Evolutionary conservation across 2,888 invertebrate species (phyloP), one percentile per base, ranked within the genome.

Genomic region (Parnassius orleans): DNA sequence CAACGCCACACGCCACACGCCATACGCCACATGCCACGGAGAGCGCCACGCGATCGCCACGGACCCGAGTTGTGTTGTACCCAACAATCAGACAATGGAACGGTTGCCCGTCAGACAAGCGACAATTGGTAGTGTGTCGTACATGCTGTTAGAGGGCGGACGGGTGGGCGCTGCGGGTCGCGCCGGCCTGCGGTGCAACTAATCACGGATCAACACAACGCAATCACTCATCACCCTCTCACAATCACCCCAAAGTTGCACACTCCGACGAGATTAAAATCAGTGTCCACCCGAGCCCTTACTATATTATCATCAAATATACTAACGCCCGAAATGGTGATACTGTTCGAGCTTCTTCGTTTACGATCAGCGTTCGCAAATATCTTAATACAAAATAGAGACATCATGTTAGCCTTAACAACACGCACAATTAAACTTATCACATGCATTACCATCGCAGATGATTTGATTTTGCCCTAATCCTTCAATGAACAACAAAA

Each of bases 91-190:
- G 78, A 91, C 90, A 92, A 92, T 91, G 92, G 92, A 92, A 91
- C 92, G 92, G 91, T 92, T 92, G 91, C 92, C 92, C 92, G 92
- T 92, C 92, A 92, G 92, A 92, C 90, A 92, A 90, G 90, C 91
- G 91, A 90, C 90, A 90, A 83, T 91, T 90, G 85, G 90, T 88
- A 86, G 85, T 79, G 86, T 88, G 88, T 86, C 86, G 86, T 87
- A 92, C 93, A 92, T 87, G 90, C 88, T 90, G 91, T 90, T 86
- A 87, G 77, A 84, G 86, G 85, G 83, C 85, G 84, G 86, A 84
- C 84, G 84, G 87, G 84, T 83, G 82, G 76, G 76, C 78, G 79
- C 76, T 70, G 82, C 74, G 77, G 77, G 78, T 75, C 74, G 77
- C 72, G 83, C 75, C 81, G 80, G 80, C 68, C 72, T 68, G 73